Conservation (phyloP, 2,888 invertebrate genomes). For the Eugnorisma glareosa region DNA sequence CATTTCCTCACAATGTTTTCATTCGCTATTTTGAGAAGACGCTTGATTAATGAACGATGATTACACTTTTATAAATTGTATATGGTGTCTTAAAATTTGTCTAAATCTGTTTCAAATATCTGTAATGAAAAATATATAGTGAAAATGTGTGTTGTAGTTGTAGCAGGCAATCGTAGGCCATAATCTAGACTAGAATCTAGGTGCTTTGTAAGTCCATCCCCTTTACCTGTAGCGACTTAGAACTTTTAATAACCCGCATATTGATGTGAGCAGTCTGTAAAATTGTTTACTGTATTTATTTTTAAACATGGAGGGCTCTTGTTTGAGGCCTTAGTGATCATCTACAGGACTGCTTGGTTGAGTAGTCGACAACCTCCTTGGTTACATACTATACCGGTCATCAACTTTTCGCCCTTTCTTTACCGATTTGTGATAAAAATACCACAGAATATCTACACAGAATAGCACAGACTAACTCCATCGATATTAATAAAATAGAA, state of each 20-base stretch:
- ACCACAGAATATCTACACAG: too few relatives aligned
- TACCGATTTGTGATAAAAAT: neutral
- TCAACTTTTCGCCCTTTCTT: neutral
- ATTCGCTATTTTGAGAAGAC: neutral
- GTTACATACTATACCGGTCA: too few relatives aligned
- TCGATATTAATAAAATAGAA: neutral
- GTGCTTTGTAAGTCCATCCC: conserved; percentile 68
- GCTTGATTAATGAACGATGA: neutral
- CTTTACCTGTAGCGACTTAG: conserved; percentile 16
- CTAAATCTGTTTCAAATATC: neutral
- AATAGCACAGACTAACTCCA: neutral
- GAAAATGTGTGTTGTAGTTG: conserved; percentile 36
- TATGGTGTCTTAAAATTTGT: neutral
- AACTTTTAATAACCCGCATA: neutral
- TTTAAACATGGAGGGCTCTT: neutral
- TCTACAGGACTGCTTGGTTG: neutral
- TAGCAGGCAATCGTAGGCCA: conserved; percentile 40
- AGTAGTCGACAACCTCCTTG: neutral
- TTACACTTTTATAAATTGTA: neutral
- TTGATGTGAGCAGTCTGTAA: conserved; percentile 29
- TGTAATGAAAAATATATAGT: conserved; percentile 24
- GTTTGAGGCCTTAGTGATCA: neutral
- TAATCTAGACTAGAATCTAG: conserved; percentile 39
- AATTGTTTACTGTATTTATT: conserved; percentile 32
- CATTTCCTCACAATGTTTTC: neutral